Conservation (phyloP, 2,797 vertebrate genomes). For the Pseudocheirus occidentalis region DNA sequence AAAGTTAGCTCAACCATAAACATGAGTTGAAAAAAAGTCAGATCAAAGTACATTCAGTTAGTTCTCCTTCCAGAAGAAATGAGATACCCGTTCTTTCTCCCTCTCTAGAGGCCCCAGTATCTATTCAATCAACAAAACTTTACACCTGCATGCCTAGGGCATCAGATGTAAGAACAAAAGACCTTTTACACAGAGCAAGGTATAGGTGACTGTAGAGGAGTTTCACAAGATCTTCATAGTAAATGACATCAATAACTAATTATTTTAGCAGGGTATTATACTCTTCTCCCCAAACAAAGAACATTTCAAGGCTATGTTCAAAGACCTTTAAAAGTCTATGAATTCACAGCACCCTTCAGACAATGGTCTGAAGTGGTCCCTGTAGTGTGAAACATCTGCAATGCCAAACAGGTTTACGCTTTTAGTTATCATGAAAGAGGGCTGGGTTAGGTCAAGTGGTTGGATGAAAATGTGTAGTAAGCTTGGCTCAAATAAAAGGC, state of each 20-base stretch:
- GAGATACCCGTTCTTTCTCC: neutral
- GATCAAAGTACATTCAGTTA: neutral
- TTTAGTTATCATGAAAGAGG: neutral
- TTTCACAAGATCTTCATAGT: neutral
- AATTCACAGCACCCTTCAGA: neutral
- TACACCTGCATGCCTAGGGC: neutral
- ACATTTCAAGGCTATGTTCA: neutral
- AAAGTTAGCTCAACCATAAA: neutral
- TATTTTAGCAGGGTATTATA: neutral
- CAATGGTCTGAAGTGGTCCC: neutral
- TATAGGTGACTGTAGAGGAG: neutral
- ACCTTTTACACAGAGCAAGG: neutral
- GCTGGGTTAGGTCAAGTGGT: neutral
- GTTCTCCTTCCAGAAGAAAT: neutral
- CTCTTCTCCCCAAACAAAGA: neutral
- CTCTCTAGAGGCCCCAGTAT: neutral
- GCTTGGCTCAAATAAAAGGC: neutral
- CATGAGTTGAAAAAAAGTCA: neutral
- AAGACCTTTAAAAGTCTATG: neutral
- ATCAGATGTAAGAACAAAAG: conserved; percentile 2
- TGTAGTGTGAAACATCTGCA: neutral
- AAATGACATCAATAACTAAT: neutral
- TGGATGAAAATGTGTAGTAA: neutral
- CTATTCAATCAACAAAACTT: neutral
- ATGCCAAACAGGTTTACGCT: neutral